A percentile compares a stretch with the other conserved stretches of the same genome.
Evolutionary conservation across 2,797 vertebrate genomes (phyloP).

Genomic region (Menidia menidia): DNA sequence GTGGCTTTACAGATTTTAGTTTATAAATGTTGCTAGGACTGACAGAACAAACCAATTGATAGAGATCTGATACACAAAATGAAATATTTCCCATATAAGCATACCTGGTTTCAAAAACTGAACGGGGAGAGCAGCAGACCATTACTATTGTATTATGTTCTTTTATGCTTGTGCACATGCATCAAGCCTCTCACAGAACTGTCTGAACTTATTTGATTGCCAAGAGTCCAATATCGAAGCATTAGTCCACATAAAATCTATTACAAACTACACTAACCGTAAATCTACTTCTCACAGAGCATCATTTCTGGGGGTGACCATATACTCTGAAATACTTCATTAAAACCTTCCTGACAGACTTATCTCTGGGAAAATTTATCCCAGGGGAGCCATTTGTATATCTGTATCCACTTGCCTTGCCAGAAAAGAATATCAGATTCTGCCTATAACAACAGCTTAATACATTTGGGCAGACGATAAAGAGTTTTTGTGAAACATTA

Average conservation of each 20-base stretch:
- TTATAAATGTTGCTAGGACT: constrained; percentile 17
- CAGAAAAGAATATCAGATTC: constrained; percentile 16
- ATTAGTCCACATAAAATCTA: constrained; percentile 41
- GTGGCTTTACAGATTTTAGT: constrained; percentile 25
- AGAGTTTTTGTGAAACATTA: constrained; percentile 40
- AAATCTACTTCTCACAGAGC: constrained; percentile 42
- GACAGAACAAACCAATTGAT: constrained; percentile 9
- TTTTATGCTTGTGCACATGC: constrained; percentile 12
- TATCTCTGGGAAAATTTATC: constrained; percentile 37
- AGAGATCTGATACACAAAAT: constrained; percentile 5
- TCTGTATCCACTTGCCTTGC: constrained; percentile 12
- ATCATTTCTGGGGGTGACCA: constrained; percentile 51
- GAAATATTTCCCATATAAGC: background rate
- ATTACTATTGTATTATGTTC: constrained; percentile 1
- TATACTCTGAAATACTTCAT: constrained; percentile 39
- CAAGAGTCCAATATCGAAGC: constrained; percentile 41
- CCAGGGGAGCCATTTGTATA: constrained; percentile 32
- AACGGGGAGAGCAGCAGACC: background rate
- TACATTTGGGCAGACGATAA: constrained; percentile 25
- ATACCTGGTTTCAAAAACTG: background rate
- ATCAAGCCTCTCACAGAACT: constrained; percentile 11
- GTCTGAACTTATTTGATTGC: constrained; percentile 38
- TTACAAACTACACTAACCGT: constrained; percentile 38
- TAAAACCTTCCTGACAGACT: constrained; percentile 41
- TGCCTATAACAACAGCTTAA: constrained; percentile 35